Base-by-base conservation (phyloP, 1,140 invertebrate genomes). In the Teleogryllus occipitalis region DNA sequence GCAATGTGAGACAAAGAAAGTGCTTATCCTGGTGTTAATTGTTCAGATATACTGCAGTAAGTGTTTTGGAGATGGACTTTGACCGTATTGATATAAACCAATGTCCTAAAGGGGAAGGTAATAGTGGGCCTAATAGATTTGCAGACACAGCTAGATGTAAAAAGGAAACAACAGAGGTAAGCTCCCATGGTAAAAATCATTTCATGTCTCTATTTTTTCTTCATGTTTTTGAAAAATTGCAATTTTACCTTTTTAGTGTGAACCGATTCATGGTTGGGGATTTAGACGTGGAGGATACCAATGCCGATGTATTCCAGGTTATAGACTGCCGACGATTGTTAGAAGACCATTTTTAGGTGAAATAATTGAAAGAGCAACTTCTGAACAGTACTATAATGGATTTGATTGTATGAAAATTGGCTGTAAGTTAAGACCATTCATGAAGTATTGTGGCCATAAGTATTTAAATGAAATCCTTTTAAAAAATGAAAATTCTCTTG, bases 1-100 rank as follows among this genome's bases (percentile, higher is more conserved):
- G 5, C 1, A 39, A 39, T n/a, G n/a, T n/a, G 27, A 39, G 27
- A n/a, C 27, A 39, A 39, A 39, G 54, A 65, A 65, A 65, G 18
- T 65, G 10, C 10, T 65, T 65, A 14, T 10, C 7, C 0, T 65
- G 2, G 47, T 54, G 74, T 79, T 81, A 49, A 83, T 75, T 76
- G 85, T 87, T 81, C 82, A 97, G 96, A 82, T 98, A 98, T 84
- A 97, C 97, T 4, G 97, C 95, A 46, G 93, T 94, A 76, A 91
- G 95, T 0, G 96, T 98, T 0, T 90, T 98, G 85, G 97, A 99
- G 90, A 95, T 98, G 90, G 97, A 99, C 85, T 97, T 97, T 88
- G 96, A 99, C 81, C 90, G 97, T 83, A 96, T 99, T 87, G 97
- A 99, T 86, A 97, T 99, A 85, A 99, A 99, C 88, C 97, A 98